Percentiles rank a stretch among this genome's conserved stretches.
phyloP scores from a whole-genome alignment of 2,113 vertebrate genomes.

The Centropus bengalensis region DNA sequence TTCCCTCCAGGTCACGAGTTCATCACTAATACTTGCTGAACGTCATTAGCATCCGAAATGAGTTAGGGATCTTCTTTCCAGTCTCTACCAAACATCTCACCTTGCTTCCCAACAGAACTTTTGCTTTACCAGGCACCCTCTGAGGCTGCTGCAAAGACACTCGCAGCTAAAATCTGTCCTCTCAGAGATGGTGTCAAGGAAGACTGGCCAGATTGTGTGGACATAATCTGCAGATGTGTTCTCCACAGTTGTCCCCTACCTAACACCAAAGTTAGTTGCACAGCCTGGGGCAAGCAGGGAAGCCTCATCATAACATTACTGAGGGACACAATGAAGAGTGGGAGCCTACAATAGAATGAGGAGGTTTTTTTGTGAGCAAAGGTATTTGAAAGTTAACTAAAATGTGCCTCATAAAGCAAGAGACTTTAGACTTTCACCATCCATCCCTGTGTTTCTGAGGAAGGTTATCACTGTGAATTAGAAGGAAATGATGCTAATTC shows the following conservation, averaged over 20 bases:
- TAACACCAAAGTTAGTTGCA: not conserved
- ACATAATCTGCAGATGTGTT: not conserved
- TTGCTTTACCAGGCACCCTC: not conserved
- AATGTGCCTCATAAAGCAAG: not conserved
- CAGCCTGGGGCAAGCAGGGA: not conserved
- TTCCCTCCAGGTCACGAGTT: constrained; percentile 42
- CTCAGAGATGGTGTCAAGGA: not conserved
- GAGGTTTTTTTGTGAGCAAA: not conserved
- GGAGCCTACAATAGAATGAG: not conserved
- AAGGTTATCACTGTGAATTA: not conserved
- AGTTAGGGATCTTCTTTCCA: not conserved
- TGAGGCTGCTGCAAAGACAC: not conserved
- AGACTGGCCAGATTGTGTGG: not conserved
- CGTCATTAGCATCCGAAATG: constrained; percentile 34
- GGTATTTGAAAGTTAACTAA: not conserved
- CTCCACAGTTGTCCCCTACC: not conserved
- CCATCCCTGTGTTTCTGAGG: not conserved
- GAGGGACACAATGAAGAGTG: not conserved
- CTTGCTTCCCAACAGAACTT: not conserved
- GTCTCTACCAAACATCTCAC: not conserved
- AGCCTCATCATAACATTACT: not conserved
- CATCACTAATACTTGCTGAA: not conserved
- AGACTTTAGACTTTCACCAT: not conserved
- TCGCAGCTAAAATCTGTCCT: not conserved
- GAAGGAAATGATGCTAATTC: not conserved